Evolutionary conservation across 2,797 vertebrate species (phyloP).

Genomic region (Taeniopygia guttata): DNA sequence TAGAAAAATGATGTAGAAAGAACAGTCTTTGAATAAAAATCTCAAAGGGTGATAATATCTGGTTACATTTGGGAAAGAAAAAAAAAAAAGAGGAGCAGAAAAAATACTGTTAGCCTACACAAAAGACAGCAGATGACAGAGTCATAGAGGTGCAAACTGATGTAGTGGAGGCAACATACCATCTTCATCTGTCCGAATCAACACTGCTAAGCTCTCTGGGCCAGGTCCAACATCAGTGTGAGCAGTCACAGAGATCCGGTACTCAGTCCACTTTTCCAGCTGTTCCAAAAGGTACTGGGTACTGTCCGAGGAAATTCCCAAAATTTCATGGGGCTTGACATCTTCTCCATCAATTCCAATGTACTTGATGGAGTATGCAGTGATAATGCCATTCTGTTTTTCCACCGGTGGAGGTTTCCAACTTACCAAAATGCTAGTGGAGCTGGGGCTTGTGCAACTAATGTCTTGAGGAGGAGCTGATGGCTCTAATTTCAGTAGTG

Average conservation of each 20-base stretch:
- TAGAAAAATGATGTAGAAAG: slow-evolving; percentile 31
- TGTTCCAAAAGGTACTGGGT: slow-evolving; percentile 94
- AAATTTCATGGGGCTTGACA: slow-evolving; percentile 80
- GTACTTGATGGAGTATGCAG: slow-evolving; percentile 91
- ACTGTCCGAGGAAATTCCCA: slow-evolving; percentile 87
- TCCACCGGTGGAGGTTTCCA: slow-evolving; percentile 93
- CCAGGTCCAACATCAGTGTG: slow-evolving; percentile 96
- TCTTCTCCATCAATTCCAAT: slow-evolving; percentile 88
- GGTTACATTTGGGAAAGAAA: slow-evolving; percentile 37
- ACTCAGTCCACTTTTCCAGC: slow-evolving; percentile 99
- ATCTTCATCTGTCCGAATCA: slow-evolving; percentile 99
- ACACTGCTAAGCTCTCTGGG: slow-evolving; percentile 91
- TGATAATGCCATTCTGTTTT: slow-evolving; percentile 95
- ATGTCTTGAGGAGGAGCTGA: slow-evolving; percentile 96
- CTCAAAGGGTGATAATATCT: background rate
- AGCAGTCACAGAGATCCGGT: slow-evolving; percentile 91
- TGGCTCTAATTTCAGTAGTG: slow-evolving; percentile 90
- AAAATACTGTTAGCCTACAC: slow-evolving; percentile 68
- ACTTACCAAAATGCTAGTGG: slow-evolving; percentile 99
- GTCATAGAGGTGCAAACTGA: slow-evolving; percentile 72
- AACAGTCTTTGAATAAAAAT: slow-evolving; percentile 63
- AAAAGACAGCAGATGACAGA: slow-evolving; percentile 73
- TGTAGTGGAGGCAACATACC: slow-evolving; percentile 90
- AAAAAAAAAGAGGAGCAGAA: slow-evolving; percentile 70
- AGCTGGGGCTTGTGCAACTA: slow-evolving; percentile 94